Evolutionary conservation across 2,888 invertebrate species (phyloP).

Genomic region (Lithodes maja): DNA sequence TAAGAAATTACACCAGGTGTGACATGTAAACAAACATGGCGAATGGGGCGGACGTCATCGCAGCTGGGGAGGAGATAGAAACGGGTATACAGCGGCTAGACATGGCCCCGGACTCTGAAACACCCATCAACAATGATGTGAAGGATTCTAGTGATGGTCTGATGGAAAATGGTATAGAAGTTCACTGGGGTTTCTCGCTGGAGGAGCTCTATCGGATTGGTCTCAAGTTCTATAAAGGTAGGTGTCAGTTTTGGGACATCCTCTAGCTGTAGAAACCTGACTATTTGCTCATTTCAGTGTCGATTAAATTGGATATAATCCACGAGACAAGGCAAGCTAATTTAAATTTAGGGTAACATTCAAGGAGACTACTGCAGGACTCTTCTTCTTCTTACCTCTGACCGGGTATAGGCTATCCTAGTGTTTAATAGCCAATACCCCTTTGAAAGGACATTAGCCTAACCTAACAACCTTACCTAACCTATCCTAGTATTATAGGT

Average conservation of each 20-base stretch:
- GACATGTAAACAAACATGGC: slow-evolving; percentile 63
- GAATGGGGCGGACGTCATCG: slow-evolving; percentile 50
- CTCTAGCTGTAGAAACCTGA: background rate
- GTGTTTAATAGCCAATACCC: no score
- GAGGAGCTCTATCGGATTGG: slow-evolving; percentile 60
- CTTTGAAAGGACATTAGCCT: no score
- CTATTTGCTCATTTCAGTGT: no score
- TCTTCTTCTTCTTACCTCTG: no score
- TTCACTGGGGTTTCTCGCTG: slow-evolving; percentile 61
- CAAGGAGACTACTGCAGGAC: no score
- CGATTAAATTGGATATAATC: no score
- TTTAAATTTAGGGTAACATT: no score
- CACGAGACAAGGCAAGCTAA: no score
- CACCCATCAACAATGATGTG: background rate
- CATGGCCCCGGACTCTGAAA: background rate
- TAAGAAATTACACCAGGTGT: slow-evolving; percentile 53
- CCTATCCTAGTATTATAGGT: no score
- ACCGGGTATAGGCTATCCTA: no score
- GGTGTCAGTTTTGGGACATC: slow-evolving; percentile 1
- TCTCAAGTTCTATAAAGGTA: slow-evolving; percentile 66
- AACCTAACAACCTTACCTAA: no score
- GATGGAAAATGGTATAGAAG: slow-evolving; percentile 49
- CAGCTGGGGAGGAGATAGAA: slow-evolving; percentile 18
- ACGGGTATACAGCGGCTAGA: background rate
- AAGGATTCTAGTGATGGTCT: background rate